Evolutionary conservation across 2,113 vertebrate genomes (phyloP), one percentile per base, ranked within the genome.

Genomic region (Colossoma macropomum): DNA sequence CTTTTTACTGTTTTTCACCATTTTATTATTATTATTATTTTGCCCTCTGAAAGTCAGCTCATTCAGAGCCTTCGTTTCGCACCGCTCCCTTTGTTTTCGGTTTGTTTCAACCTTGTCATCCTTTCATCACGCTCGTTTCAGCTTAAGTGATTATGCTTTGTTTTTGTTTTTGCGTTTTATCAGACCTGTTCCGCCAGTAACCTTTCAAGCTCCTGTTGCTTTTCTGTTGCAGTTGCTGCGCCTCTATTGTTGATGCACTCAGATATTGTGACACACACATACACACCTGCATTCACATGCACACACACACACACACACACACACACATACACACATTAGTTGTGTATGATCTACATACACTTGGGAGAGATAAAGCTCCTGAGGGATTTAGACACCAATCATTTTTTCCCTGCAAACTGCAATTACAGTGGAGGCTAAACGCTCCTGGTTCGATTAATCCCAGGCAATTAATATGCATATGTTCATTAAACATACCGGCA

Each of bases 371-470:
- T 75, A 30, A 25, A 27, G 38, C 62, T 79, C 76, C 76, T 15
- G 5, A 17, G 79, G 68, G 83, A 83, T 84, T 87, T 84, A 41
- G 76, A 70, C 63, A 69, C 71, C 88, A 87, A 89, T 88, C 76
- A 80, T 73, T 88, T 45, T 65, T 76, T 45, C 0, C 16, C 28
- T 30, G 60, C 5, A 70, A 87, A 84, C 80, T 81, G 79, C 82
- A 89, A 90, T 92, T 91, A 90, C 83, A 90, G 77, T 77, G 72
- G 77, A 50, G 69, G 87, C 77, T 89, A 90, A 92, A 87, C 88
- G 84, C 80, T 84, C 84, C 66, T 83, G 79, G 84, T 77, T 72
- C 56, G 87, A 88, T 92, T 91, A 93, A 93, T 91, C 86, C 87
- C 81, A 66, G 75, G 85, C 87, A 91, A 92, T 92, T 89, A 92